Percentiles rank a stretch among this genome's conserved stretches.
These are phyloP conservation scores for Glyptemys insculpta DNA, from an alignment of 2,797 vertebrate genomes.

Conservation along the genomic window DNA sequence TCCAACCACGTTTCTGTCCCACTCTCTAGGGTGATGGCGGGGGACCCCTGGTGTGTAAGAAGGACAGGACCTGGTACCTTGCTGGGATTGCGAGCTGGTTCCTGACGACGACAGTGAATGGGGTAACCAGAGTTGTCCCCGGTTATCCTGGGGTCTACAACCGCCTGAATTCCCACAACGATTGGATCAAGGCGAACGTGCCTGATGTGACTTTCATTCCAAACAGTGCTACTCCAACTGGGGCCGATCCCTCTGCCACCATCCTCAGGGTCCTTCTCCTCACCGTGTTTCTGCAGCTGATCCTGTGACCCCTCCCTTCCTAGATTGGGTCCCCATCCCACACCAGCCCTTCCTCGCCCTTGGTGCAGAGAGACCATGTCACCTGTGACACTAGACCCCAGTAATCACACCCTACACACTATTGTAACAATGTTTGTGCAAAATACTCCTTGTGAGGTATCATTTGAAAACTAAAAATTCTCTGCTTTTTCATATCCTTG, in stretches of 20 bases:
- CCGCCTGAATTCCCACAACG: constrained; percentile 68
- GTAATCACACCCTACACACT: no score
- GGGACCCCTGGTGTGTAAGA: constrained; percentile 87
- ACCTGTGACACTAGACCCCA: no score
- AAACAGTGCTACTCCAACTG: constrained; percentile 82
- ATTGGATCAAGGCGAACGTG: constrained; percentile 70
- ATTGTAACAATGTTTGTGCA: no score
- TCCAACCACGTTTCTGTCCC: neutral
- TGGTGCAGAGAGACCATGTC: no score
- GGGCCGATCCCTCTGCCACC: constrained; percentile 68
- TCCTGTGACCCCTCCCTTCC: constrained; percentile 9
- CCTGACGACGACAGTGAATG: neutral
- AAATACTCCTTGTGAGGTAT: no score
- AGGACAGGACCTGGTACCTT: constrained; percentile 67
- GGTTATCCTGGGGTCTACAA: constrained; percentile 78
- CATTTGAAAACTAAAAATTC: no score
- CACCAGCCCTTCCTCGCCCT: no score
- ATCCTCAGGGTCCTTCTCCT: no score
- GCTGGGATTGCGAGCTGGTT: constrained; percentile 91
- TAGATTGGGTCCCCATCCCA: no score
- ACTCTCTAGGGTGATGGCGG: constrained; percentile 89
- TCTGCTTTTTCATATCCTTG: no score
- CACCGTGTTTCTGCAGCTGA: constrained; percentile 78
- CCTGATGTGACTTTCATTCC: constrained; percentile 28
- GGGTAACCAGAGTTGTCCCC: constrained; percentile 79